phyloP scores from a whole-genome alignment of 2,113 vertebrate genomes.

The Aptenodytes forsteri region DNA sequence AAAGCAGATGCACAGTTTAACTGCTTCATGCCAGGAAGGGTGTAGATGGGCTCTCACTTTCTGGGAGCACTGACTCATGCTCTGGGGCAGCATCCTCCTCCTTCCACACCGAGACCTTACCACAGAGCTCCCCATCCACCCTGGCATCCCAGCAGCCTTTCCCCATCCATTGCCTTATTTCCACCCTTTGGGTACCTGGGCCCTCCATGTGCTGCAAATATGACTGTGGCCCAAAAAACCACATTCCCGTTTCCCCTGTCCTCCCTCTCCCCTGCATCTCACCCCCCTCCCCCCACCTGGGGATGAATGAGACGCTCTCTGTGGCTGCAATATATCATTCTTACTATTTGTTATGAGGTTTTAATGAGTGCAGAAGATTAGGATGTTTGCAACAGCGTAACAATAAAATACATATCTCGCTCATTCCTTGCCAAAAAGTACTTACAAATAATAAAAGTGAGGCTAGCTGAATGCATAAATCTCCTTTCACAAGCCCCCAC shows the following conservation, averaged over 20 bases:
- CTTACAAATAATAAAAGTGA: slow-evolving; percentile 72
- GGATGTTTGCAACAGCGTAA: slow-evolving; percentile 61
- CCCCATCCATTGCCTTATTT: neutral
- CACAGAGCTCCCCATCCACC: neutral
- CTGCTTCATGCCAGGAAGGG: neutral
- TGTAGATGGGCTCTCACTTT: neutral
- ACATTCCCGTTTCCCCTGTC: neutral
- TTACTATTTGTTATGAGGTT: slow-evolving; percentile 72
- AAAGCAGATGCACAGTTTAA: neutral
- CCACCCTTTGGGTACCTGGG: neutral
- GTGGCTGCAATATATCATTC: slow-evolving; percentile 65
- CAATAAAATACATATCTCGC: slow-evolving; percentile 69
- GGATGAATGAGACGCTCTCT: slow-evolving; percentile 27
- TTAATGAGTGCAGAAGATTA: slow-evolving; percentile 65
- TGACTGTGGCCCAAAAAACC: neutral
- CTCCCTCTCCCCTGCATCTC: neutral
- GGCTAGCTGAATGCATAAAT: slow-evolving; percentile 70
- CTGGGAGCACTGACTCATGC: neutral
- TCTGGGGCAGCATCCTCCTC: neutral
- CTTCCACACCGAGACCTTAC: neutral
- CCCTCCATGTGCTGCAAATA: neutral
- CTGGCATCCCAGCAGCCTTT: neutral
- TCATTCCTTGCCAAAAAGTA: slow-evolving; percentile 68
- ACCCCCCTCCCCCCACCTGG: neutral
- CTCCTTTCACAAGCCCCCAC: slow-evolving; percentile 71